Evolutionary conservation across 2,113 vertebrate species (phyloP), one percentile per base, ranked within the genome.

Genomic region (Labeo catla): DNA sequence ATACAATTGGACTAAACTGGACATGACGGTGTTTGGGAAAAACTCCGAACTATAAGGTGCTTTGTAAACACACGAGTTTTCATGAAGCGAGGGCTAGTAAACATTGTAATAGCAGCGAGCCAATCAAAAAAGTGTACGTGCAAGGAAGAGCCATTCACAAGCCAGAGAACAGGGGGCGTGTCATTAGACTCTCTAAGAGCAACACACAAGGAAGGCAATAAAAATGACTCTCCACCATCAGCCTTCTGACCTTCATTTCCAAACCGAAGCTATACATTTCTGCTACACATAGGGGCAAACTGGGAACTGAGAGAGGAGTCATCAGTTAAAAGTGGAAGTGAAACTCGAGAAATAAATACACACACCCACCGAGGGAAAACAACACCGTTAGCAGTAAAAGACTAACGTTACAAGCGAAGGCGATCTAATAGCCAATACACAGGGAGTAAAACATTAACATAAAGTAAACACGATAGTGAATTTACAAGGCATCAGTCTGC

Each of bases 81-180:
- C 4, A 36, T 54, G 9, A 82, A 81, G 43, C 19, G 36, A 72
- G 19, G 50, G 50, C 45, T 47, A 11, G 57, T 70, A 83, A 89
- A 82, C 74, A 4, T 2, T 80, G n/a, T 70, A 19, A 36, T 16
- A 23, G 13, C 5, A 23, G 50, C 36, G 63, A 59, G 28, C 89
- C 89, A 89, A 83, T 89, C 13, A 76, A 43, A 78, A 66, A 39
- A 76, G 16, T 11, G 84, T 87, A 85, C 84, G 82, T 86, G 84
- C 81, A 76, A 8, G 0, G 49, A 54, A 28, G 36, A 84, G n/a
- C 78, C 88, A 89, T 89, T 91, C 87, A 89, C 9, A 72, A 63
- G 8, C 19, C 28, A 87, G 74, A 74, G 52, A 82, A 72, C 57
- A 39, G 68, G 86, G 86, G 90, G 90, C 74, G 89, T 91, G 89